Evolutionary conservation across 2,888 invertebrate species (phyloP).

Genomic region (Mechanitis messenoides): DNA sequence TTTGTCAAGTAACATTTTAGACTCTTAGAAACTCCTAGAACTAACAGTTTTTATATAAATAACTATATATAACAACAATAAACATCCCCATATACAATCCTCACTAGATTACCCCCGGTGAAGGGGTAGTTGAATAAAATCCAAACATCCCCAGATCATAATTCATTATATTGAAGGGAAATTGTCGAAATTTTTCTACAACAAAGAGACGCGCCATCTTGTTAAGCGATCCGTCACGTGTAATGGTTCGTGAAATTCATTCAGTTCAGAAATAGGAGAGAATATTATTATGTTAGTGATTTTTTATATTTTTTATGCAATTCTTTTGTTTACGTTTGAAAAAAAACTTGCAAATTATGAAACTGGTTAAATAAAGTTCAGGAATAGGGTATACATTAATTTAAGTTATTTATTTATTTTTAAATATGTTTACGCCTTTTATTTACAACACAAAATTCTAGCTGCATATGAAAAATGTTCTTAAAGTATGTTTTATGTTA

Average conservation of each 20-base stretch:
- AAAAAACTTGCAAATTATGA: no score
- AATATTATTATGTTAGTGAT: constrained; percentile 25
- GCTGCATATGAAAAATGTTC: no score
- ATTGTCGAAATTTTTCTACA: constrained; percentile 57
- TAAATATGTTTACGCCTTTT: no score
- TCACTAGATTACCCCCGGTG: constrained; percentile 36
- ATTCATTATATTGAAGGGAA: constrained; percentile 65
- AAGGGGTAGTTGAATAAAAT: constrained; percentile 57
- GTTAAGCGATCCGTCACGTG: constrained; percentile 75
- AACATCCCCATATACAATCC: constrained; percentile 13
- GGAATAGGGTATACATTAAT: no score
- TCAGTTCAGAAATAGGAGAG: constrained; percentile 27
- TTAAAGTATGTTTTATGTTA: no score
- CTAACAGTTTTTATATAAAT: no score
- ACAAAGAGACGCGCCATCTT: constrained; percentile 64
- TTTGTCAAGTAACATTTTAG: no score
- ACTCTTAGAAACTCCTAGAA: neutral
- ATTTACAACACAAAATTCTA: no score
- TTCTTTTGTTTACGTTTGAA: no score
- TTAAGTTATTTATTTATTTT: no score
- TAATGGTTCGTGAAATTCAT: constrained; percentile 79
- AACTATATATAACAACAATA: constrained; percentile 8
- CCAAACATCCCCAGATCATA: constrained; percentile 50
- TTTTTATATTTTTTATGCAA: constrained; percentile 15
- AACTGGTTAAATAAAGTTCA: no score